A percentile compares a stretch with the other conserved stretches of the same genome.
Conservation (phyloP, 2,888 invertebrate genomes). For the Temnothorax unifasciatus region DNA sequence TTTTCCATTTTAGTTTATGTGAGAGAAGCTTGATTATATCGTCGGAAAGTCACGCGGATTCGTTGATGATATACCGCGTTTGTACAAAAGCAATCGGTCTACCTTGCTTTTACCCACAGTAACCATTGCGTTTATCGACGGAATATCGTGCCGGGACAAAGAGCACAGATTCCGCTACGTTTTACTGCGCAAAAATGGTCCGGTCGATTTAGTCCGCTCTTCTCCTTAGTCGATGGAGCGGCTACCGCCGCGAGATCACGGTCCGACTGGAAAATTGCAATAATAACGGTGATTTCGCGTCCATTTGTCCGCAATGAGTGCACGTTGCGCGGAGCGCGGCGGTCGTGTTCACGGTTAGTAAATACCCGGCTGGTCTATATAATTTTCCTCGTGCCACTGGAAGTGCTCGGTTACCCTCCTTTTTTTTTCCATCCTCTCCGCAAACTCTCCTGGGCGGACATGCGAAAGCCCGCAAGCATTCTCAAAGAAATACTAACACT, state of each 20-base stretch:
- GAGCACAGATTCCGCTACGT: conserved; percentile 46
- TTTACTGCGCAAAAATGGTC: conserved; percentile 54
- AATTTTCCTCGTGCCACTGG: conserved; percentile 57
- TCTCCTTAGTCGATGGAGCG: conserved; percentile 40
- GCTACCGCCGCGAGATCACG: conserved; percentile 54
- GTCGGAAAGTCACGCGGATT: background rate
- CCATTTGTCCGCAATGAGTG: conserved; percentile 66
- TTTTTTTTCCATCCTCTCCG: background rate
- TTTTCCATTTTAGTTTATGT: background rate
- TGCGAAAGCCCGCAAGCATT: conserved; percentile 20
- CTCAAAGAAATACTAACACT: conserved; percentile 51
- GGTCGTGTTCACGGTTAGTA: conserved; percentile 59
- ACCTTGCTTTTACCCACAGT: conserved; percentile 27
- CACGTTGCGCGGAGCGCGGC: conserved; percentile 45
- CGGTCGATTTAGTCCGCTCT: conserved; percentile 45
- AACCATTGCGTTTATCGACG: conserved; percentile 47
- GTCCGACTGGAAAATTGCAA: conserved; percentile 65
- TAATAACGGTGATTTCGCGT: conserved; percentile 68
- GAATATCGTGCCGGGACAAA: conserved; percentile 53
- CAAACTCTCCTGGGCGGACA: conserved; percentile 38
- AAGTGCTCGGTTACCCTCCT: conserved; percentile 39
- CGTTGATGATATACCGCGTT: background rate
- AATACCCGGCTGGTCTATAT: conserved; percentile 51
- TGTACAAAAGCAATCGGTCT: background rate
- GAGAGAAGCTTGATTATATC: background rate